Evolutionary conservation across 23 tunicate genomes (phyloP).

Genomic region (Halocynthia aurantium): DNA sequence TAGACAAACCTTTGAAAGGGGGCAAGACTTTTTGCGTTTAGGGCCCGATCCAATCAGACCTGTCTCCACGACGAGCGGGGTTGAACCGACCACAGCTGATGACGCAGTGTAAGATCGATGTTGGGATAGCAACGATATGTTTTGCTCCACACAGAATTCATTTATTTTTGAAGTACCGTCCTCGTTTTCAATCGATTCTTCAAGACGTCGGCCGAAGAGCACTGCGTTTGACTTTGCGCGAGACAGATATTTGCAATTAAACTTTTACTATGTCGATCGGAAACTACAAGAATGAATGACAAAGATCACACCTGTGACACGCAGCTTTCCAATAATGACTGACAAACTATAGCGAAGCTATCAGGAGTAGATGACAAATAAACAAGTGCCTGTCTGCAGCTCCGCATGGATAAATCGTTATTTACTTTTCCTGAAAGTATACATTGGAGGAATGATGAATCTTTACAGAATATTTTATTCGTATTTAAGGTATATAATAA

Average conservation of each 20-base stretch:
- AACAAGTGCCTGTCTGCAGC: slow-evolving; percentile 58
- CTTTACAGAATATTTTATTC: no score
- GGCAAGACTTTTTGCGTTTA: slow-evolving; percentile 61
- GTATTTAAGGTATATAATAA: background rate
- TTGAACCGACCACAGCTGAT: slow-evolving; percentile 30
- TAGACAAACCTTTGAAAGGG: slow-evolving; percentile 31
- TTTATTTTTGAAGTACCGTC: slow-evolving; percentile 13
- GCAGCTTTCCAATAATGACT: slow-evolving; percentile 53
- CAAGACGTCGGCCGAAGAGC: slow-evolving; percentile 49
- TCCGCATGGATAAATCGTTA: slow-evolving; percentile 65
- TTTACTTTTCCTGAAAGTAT: slow-evolving; percentile 51
- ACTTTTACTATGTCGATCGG: background rate
- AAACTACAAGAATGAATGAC: background rate
- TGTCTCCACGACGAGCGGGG: slow-evolving; percentile 64
- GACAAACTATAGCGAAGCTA: slow-evolving; percentile 50
- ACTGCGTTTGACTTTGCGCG: slow-evolving; percentile 44
- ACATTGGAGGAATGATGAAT: background rate
- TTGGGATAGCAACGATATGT: slow-evolving; percentile 35
- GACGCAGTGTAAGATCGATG: slow-evolving; percentile 40
- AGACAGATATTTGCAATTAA: background rate
- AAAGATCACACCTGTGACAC: slow-evolving; percentile 34
- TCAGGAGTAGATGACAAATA: slow-evolving; percentile 57
- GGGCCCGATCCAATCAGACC: slow-evolving; percentile 62
- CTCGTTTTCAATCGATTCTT: slow-evolving; percentile 26
- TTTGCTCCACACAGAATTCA: slow-evolving; percentile 25